phyloP scores from a whole-genome alignment of 2,113 vertebrate species.

The Theristicus caerulescens region DNA sequence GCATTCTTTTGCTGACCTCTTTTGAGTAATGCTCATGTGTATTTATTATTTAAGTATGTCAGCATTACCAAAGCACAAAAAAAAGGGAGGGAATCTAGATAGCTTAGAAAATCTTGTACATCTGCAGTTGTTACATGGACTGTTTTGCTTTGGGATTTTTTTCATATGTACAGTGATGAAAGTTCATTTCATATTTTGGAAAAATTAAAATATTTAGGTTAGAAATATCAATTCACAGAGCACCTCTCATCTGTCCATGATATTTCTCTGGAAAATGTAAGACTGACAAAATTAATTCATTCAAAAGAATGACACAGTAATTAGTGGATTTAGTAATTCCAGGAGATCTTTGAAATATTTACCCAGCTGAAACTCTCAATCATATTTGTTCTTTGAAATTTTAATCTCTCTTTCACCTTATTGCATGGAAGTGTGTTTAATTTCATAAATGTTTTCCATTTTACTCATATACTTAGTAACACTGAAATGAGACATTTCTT shows the following conservation, averaged over 20 bases:
- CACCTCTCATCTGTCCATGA: background rate
- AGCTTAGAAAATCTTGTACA: background rate
- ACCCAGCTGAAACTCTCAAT: background rate
- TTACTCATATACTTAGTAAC: background rate
- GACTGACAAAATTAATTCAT: background rate
- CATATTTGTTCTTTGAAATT: background rate
- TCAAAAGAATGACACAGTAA: background rate
- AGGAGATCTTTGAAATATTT: background rate
- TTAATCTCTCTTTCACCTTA: background rate
- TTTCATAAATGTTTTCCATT: background rate
- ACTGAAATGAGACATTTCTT: background rate
- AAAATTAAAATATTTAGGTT: background rate
- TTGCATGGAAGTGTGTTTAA: background rate
- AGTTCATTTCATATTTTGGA: background rate
- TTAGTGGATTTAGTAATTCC: background rate
- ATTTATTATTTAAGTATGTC: background rate
- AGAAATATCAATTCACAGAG: background rate
- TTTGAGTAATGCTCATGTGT: background rate
- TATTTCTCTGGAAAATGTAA: background rate
- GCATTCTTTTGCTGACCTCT: conserved; percentile 11
- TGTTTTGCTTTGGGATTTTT: background rate
- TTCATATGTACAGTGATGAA: background rate
- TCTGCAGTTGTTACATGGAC: background rate
- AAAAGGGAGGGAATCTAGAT: background rate
- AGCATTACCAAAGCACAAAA: background rate